A percentile compares a stretch with the other conserved stretches of the same genome.
These are phyloP conservation scores for Meloidogyne exigua DNA, from an alignment of 1,140 invertebrate species.

Conservation along the genomic window DNA sequence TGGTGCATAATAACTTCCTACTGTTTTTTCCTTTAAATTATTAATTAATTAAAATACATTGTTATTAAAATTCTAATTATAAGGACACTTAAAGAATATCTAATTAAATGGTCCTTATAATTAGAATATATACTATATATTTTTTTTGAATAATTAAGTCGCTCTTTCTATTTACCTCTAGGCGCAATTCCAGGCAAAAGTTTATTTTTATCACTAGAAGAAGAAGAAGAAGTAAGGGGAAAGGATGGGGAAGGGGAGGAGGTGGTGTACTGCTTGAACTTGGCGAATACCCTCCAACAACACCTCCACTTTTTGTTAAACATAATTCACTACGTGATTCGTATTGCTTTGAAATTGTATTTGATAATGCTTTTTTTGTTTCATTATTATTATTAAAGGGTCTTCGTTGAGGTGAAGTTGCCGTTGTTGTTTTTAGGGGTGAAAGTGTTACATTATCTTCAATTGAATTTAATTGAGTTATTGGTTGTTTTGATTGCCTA, in stretches of 20 bases:
- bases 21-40: not conserved
- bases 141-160: no score
- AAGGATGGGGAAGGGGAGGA: no score
- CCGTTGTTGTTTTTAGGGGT: no score
- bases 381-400: not conserved
- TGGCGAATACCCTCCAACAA: not conserved
- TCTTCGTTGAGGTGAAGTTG: not conserved
- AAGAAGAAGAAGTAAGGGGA: no score
- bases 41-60: no score
- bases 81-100: no score
- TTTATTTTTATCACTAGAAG: not conserved
- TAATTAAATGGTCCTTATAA: no score
- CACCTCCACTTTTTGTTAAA: not conserved
- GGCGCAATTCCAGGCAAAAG: not conserved
- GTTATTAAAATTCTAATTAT: no score
- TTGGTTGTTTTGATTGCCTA: conserved; percentile 20
- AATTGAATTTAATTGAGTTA: conserved; percentile 2
- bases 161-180: no score
- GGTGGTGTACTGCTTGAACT: not conserved
- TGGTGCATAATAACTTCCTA: not conserved
- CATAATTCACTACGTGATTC: not conserved
- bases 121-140: no score
- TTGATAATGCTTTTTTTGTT: not conserved
- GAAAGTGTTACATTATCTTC: not conserved
- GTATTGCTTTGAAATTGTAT: not conserved